Evolutionary conservation across 1,140 invertebrate species (phyloP).

Genomic region (Magallana angulata): DNA sequence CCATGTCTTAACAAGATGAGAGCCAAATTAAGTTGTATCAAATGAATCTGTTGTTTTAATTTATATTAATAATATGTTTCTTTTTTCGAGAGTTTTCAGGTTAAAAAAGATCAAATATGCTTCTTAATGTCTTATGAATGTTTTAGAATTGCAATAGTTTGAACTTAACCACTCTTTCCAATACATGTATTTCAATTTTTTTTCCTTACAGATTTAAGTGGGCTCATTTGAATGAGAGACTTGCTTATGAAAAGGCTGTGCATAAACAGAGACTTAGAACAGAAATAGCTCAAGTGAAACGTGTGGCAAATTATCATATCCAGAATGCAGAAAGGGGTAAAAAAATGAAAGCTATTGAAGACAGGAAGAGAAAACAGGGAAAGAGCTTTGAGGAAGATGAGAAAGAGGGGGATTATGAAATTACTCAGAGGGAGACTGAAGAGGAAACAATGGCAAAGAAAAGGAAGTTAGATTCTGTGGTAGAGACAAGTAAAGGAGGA

Average conservation of each 20-base stretch:
- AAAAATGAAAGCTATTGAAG: conserved; percentile 74
- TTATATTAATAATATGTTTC: no score
- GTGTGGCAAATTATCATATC: conserved; percentile 91
- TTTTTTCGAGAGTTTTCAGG: no score
- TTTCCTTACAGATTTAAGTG: conserved; percentile 90
- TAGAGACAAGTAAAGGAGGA: conserved; percentile 39
- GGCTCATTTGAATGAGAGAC: conserved; percentile 94
- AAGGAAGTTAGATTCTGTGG: conserved; percentile 46
- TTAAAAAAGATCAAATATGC: not conserved
- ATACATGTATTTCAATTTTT: not conserved
- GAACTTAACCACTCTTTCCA: not conserved
- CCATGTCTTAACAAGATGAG: no score
- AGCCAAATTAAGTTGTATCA: no score
- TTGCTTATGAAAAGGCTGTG: conserved; percentile 93
- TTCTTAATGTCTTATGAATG: not conserved
- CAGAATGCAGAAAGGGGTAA: conserved; percentile 89
- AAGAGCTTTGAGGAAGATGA: conserved; percentile 46
- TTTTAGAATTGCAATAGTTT: not conserved
- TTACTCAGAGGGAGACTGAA: conserved; percentile 72
- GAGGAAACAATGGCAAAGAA: conserved; percentile 70
- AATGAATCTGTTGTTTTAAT: no score
- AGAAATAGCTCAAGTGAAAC: conserved; percentile 94
- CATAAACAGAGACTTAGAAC: conserved; percentile 90
- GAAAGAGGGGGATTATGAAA: conserved; percentile 48
- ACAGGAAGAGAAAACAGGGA: conserved; percentile 53